These are phyloP conservation scores for Notarius lentiginosus DNA, from an alignment of 2,113 vertebrate genomes.

Conservation along the genomic window DNA sequence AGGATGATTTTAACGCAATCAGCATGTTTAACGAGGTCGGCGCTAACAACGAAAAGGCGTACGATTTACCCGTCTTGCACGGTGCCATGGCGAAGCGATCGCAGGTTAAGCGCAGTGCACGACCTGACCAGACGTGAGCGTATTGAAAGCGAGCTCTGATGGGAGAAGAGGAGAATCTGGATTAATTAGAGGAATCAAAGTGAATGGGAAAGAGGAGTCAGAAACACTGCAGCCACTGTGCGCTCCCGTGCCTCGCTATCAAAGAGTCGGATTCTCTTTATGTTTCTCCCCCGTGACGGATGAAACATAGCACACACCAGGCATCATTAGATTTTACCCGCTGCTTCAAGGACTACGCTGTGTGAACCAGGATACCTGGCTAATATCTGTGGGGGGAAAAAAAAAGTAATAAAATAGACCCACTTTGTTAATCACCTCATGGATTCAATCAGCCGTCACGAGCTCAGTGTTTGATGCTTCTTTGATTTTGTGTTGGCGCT, in stretches of 20 bases:
- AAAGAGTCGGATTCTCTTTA: slow-evolving; percentile 47
- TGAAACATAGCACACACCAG: slow-evolving; percentile 16
- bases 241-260: slow-evolving; percentile 32
- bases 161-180: slow-evolving; percentile 34
- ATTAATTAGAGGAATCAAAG: slow-evolving; percentile 54
- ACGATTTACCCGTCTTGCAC: background rate
- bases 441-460: background rate
- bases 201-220: slow-evolving; percentile 35
- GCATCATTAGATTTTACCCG: slow-evolving; percentile 31
- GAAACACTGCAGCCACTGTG: slow-evolving; percentile 45
- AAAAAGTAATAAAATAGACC: background rate
- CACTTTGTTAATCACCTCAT: background rate
- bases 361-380: background rate
- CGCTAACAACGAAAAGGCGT: background rate
- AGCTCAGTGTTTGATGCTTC: background rate
- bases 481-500: background rate
- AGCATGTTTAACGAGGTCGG: background rate
- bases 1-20: background rate
- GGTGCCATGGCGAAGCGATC: background rate
- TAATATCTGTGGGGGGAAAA: background rate
- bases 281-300: slow-evolving; percentile 19
- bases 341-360: background rate
- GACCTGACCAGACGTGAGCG: background rate
- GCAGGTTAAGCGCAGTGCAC: background rate
- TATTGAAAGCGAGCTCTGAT: background rate